Evolutionary conservation across 2,113 vertebrate genomes (phyloP), one percentile per base, ranked within the genome.

Genomic region (Heterocephalus glaber): DNA sequence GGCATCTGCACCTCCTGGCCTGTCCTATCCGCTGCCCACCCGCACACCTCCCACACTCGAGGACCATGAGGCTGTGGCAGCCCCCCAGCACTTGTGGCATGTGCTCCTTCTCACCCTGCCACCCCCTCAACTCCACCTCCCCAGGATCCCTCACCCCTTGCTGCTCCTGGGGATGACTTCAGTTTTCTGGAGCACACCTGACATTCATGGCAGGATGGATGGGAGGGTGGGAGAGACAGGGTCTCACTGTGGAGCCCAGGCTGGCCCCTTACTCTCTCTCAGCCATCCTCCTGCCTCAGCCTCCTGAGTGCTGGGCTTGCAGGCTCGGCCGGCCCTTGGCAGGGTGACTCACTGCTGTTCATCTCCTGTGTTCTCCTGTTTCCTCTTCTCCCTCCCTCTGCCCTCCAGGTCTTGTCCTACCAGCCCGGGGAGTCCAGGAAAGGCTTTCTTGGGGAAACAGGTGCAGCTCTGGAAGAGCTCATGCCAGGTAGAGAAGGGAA

Each of bases 71-170:
- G 83, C 22, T 38, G 35, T 38, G 1, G 1, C 52, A 14, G 56
- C 58, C 17, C 6, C 1, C 1, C 2, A 6, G 52, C 6, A 6
- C 6, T n/a, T 7, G n/a, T n/a, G n/a, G 83, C 30, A 11, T 52
- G 85, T 49, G 44, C n/a, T 17, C 28, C 19, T n/a, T 72, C 54
- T 41, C 12, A 19, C 72, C 47, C 44, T 52, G 12, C 5, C 17
- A 22, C 35, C 22, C 41, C 16, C 70, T 84, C 8, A 1, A 0
- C 0, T 0, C 0, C 5, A 0, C 30, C 47, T 65, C 13, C 63
- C 81, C 41, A 16, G 82, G 77, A 1, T 28, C 52, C 35, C 52
- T n/a, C 49, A 7, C 24, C 24, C 4, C 33, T 12, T 1, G 8
- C 16, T 9, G 7, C 41, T 38, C 33, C n/a, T 5, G 10, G 9